Base-by-base conservation (phyloP, 2,888 invertebrate species). In the Dryobotodes eremita region DNA sequence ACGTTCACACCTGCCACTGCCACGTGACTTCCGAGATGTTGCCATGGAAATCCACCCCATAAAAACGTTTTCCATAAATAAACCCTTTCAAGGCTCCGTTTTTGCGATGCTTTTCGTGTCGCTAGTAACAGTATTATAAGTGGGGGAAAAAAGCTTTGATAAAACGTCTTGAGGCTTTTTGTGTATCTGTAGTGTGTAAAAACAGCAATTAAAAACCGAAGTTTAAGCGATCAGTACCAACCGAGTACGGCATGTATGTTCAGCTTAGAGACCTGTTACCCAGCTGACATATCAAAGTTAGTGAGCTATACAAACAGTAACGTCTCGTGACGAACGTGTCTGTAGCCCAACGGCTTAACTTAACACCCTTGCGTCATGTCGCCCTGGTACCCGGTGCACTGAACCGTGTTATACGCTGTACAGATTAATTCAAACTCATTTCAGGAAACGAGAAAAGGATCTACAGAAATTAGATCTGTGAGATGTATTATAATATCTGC, bases 361-460 rank as follows among this genome's bases (percentile, higher is more conserved):
- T 81, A 83, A 89, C 84, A 86, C 83, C 86, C 80, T 73, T 78
- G 77, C 84, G 70, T 83, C 77, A 82, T 90, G 86, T 62, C 75
- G 77, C 82, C 87, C 84, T 90, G 83, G 88, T 91, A 87, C 77
- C 70, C 79, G 70, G 86, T 86, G 89, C 88, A 87, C 80, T 86
- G 81, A 88, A 88, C 85, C 88, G 88, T 87, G 79, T 84, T 83
- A 89, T 88, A 84, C 78, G 79, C 70, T 86, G 75, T 84, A 83
- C 74, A 84, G 81, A 80, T 85, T 86, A 87, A 88, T 79, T 78
- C 75, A 79, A 85, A 85, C 82, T 79, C 79, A 86, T 86, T 86
- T 80, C 81, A 68, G 74, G 75, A 75, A 88, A 77, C 31, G 69
- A 75, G 74, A 79, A 83, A 73, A 73, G 78, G 78, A 88, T 83